A percentile compares a stretch with the other conserved stretches of the same genome.
These are phyloP conservation scores for Chromis chromis DNA, from an alignment of 2,797 vertebrate genomes.

Conservation along the genomic window DNA sequence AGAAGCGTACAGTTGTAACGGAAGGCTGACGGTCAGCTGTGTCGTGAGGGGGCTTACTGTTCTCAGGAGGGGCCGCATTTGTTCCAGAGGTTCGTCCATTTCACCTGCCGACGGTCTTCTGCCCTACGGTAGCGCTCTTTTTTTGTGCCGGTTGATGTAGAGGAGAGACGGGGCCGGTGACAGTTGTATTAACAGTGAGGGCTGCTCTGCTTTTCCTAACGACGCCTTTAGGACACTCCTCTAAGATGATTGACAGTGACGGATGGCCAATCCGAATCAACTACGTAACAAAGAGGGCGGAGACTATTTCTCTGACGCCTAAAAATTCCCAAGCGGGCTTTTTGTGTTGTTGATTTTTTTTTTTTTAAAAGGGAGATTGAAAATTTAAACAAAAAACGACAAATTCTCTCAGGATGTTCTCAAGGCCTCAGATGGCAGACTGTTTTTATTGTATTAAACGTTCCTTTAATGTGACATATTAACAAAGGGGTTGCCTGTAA, in stretches of 20 bases:
- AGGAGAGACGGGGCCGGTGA: slow-evolving; percentile 30
- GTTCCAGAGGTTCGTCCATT: slow-evolving; percentile 77
- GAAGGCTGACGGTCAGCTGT: neutral
- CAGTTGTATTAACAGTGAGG: slow-evolving; percentile 41
- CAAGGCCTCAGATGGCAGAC: no score
- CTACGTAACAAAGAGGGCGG: slow-evolving; percentile 17
- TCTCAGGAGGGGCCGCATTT: slow-evolving; percentile 79
- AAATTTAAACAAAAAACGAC: no score
- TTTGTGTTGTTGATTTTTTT: slow-evolving; percentile 23
- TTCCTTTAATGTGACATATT: no score
- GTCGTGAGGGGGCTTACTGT: slow-evolving; percentile 68
- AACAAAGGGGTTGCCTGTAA: no score
- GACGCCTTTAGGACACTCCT: slow-evolving; percentile 55
- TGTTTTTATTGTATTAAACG: no score
- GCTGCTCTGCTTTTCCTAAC: slow-evolving; percentile 28
- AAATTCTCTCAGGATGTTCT: no score
- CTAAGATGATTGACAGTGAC: slow-evolving; percentile 53
- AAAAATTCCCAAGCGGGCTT: slow-evolving; percentile 52
- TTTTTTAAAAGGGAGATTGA: no score
- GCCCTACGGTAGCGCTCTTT: slow-evolving; percentile 3
- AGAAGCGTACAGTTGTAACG: slow-evolving; percentile 26
- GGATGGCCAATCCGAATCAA: slow-evolving; percentile 55
- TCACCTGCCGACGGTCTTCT: slow-evolving; percentile 41
- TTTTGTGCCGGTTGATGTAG: slow-evolving; percentile 16
- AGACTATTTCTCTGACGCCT: neutral